These are phyloP conservation scores for Sclerodermus sp. DNA, from an alignment of 2,888 invertebrate genomes.

Conservation along the genomic window DNA sequence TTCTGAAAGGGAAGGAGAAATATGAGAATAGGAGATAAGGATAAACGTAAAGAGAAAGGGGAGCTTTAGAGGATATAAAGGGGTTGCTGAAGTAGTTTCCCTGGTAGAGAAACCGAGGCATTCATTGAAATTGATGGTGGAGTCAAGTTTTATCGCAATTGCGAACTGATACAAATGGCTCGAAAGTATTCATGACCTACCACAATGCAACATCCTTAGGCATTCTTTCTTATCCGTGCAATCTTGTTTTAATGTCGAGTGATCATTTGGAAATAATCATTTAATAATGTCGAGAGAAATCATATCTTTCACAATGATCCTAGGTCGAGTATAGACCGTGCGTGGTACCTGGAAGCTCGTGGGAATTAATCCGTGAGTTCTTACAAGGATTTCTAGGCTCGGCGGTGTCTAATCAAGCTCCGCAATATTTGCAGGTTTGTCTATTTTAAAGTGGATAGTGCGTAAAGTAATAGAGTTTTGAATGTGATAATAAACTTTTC, in stretches of 20 bases:
- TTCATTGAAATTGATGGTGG: slow-evolving; percentile 31
- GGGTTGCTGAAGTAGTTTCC: too few relatives aligned
- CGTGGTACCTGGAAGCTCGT: slow-evolving; percentile 83
- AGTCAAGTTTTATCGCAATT: slow-evolving; percentile 3
- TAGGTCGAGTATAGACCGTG: slow-evolving; percentile 91
- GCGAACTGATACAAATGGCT: too few relatives aligned
- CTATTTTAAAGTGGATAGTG: neutral
- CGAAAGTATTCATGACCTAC: too few relatives aligned
- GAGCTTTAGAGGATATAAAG: neutral
- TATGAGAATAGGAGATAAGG: neutral
- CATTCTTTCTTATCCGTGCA: too few relatives aligned
- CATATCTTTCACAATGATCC: slow-evolving; percentile 10
- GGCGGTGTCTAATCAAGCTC: slow-evolving; percentile 71
- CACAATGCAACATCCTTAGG: too few relatives aligned
- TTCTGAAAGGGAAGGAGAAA: neutral
- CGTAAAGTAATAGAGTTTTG: slow-evolving; percentile 2
- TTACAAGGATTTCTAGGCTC: slow-evolving; percentile 87
- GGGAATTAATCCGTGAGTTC: slow-evolving; percentile 90
- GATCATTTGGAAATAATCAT: too few relatives aligned
- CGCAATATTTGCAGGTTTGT: slow-evolving; percentile 67
- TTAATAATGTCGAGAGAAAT: too few relatives aligned
- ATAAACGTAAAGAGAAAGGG: neutral
- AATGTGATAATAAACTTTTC: slow-evolving; percentile 28
- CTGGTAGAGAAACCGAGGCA: too few relatives aligned
- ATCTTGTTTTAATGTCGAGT: too few relatives aligned